phyloP scores from a whole-genome alignment of 2,888 invertebrate species.

The Parapristionchus giblindavisi region DNA sequence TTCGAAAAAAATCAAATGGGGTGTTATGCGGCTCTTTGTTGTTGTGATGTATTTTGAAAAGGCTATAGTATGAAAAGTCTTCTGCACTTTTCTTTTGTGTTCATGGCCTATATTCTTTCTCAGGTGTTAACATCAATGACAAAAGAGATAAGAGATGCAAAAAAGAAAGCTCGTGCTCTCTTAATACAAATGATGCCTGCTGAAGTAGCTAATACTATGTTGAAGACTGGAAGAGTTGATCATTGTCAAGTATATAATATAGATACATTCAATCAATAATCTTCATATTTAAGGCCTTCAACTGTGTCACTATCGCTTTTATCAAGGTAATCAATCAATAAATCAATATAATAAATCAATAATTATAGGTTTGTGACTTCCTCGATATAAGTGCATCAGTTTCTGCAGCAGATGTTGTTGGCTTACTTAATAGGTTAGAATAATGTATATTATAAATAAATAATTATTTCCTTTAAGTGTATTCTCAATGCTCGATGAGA shows the following conservation, averaged over 20 bases:
- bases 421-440: conserved; percentile 81
- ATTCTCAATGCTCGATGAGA: conserved; percentile 80
- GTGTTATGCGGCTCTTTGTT: no score
- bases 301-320: conserved; percentile 92
- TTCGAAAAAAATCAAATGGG: no score
- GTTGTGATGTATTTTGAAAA: no score
- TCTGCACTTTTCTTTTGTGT: no score
- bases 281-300: conserved; percentile 82
- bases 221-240: conserved; percentile 49
- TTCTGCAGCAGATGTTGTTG: conserved; percentile 95
- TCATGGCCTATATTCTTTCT: no score
- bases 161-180: conserved; percentile 91
- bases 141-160: conserved; percentile 92
- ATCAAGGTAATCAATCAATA: conserved; percentile 80
- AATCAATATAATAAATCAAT: no score
- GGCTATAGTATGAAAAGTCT: no score
- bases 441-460: neutral
- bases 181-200: conserved; percentile 99
- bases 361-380: conserved; percentile 74
- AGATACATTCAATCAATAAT: neutral
- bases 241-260: conserved; percentile 40
- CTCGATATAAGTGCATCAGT: conserved; percentile 94
- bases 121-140: conserved; percentile 94
- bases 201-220: conserved; percentile 73
- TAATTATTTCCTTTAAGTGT: conserved; percentile 40